Conservation (phyloP, 1,140 invertebrate species). For the Harlomillsia oculata region DNA sequence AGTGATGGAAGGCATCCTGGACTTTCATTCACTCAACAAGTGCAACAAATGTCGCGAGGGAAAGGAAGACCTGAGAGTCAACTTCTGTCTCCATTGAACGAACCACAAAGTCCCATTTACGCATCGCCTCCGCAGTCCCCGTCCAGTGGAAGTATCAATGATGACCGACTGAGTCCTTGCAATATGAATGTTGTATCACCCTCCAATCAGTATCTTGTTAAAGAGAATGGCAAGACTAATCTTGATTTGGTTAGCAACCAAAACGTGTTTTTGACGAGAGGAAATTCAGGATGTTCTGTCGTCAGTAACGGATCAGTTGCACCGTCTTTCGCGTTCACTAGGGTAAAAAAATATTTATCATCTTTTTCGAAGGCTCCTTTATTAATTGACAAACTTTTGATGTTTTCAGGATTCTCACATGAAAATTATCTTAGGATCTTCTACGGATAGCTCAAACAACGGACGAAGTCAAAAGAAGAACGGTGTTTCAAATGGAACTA, state of each 20-base stretch:
- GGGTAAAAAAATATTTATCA: slow-evolving; percentile 15
- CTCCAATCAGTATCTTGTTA: slow-evolving; percentile 12
- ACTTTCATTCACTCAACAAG: slow-evolving; percentile 63
- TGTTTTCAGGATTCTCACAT: slow-evolving; percentile 64
- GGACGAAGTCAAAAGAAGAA: slow-evolving; percentile 25
- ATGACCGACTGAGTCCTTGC: slow-evolving; percentile 28
- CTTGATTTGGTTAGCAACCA: slow-evolving; percentile 7
- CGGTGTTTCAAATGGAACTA: slow-evolving; percentile 14
- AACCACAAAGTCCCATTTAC: slow-evolving; percentile 68
- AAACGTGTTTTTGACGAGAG: slow-evolving; percentile 8
- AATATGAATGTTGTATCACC: slow-evolving; percentile 13
- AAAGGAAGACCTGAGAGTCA: slow-evolving; percentile 29
- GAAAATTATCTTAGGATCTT: slow-evolving; percentile 71
- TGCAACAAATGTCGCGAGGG: slow-evolving; percentile 50
- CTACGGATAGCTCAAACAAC: slow-evolving; percentile 10
- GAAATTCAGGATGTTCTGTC: slow-evolving; percentile 21
- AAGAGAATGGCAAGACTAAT: slow-evolving; percentile 30
- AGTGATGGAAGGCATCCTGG: slow-evolving; percentile 20
- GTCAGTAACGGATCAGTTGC: slow-evolving; percentile 22
- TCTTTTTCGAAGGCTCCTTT: background rate
- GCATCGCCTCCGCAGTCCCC: slow-evolving; percentile 73
- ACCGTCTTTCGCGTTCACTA: slow-evolving; percentile 30
- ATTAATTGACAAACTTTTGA: background rate
- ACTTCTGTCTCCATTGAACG: slow-evolving; percentile 41
- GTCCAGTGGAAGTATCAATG: slow-evolving; percentile 50